These are phyloP conservation scores for Oreortyx pictus DNA, from an alignment of 2,797 vertebrate genomes.

Conservation along the genomic window DNA sequence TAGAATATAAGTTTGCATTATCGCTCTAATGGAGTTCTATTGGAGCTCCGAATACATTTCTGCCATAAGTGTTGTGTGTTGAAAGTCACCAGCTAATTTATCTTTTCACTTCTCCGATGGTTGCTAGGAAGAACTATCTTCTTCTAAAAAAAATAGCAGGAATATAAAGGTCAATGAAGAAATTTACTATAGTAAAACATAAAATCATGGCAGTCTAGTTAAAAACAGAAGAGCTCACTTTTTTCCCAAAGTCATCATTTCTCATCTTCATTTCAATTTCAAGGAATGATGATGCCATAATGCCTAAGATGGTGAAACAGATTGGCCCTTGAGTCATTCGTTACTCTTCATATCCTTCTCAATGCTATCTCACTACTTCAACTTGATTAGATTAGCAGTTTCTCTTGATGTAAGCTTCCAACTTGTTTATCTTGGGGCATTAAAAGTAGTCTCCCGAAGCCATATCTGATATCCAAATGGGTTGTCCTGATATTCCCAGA, in stretches of 20 bases:
- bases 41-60: neutral
- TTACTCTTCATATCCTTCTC: neutral
- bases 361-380: neutral
- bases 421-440: neutral
- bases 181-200: neutral
- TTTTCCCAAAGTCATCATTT: neutral
- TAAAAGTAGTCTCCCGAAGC: neutral
- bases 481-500: neutral
- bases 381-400: neutral
- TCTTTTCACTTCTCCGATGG: neutral
- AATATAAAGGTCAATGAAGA: neutral
- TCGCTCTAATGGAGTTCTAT: too few species aligned
- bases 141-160: neutral
- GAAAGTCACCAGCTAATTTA: slow-evolving; percentile 14
- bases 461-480: neutral
- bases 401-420: neutral
- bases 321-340: neutral
- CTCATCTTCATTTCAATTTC: neutral
- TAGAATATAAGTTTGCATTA: neutral
- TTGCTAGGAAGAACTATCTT: neutral
- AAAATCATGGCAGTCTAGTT: neutral
- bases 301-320: neutral
- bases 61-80: neutral
- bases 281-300: neutral
- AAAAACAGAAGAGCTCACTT: neutral